Conservation (phyloP, 2,888 invertebrate genomes). For the Synanthedon myopaeformis region DNA sequence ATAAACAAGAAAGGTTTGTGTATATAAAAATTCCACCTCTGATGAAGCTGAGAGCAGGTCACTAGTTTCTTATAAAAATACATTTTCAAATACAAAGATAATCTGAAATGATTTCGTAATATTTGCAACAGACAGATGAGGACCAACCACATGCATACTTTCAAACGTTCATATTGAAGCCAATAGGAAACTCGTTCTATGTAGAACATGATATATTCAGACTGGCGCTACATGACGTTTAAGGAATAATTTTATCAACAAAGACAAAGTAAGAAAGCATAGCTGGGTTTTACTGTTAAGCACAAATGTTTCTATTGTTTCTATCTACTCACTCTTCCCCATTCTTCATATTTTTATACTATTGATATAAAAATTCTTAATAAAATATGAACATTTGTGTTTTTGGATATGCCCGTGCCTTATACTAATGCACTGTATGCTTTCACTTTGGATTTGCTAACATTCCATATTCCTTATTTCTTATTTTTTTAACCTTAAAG, state of each 20-base stretch:
- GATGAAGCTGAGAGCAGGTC: not conserved
- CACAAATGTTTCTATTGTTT: not conserved
- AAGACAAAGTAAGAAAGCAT: slow-evolving; percentile 32
- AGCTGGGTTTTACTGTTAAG: slow-evolving; percentile 9
- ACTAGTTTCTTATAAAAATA: too few relatives aligned
- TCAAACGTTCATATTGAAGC: slow-evolving; percentile 94
- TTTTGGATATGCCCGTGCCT: not conserved
- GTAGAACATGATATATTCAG: slow-evolving; percentile 96
- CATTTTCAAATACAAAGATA: not conserved
- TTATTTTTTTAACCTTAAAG: too few relatives aligned
- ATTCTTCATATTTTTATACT: not conserved
- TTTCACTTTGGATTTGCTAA: slow-evolving; percentile 7
- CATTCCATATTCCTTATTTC: not conserved
- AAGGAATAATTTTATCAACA: slow-evolving; percentile 15
- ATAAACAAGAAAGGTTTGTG: not conserved
- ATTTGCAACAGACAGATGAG: slow-evolving; percentile 88
- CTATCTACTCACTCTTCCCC: not conserved
- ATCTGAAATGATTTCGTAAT: slow-evolving; percentile 28
- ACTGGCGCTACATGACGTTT: slow-evolving; percentile 86
- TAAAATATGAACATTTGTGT: not conserved
- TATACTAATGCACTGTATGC: slow-evolving; percentile 1
- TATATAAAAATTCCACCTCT: not conserved
- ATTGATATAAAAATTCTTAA: not conserved
- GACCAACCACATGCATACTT: slow-evolving; percentile 94
- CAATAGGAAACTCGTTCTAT: slow-evolving; percentile 88